Base-by-base conservation (phyloP, 2,797 vertebrate genomes). In the Chloroceryle amazona region DNA sequence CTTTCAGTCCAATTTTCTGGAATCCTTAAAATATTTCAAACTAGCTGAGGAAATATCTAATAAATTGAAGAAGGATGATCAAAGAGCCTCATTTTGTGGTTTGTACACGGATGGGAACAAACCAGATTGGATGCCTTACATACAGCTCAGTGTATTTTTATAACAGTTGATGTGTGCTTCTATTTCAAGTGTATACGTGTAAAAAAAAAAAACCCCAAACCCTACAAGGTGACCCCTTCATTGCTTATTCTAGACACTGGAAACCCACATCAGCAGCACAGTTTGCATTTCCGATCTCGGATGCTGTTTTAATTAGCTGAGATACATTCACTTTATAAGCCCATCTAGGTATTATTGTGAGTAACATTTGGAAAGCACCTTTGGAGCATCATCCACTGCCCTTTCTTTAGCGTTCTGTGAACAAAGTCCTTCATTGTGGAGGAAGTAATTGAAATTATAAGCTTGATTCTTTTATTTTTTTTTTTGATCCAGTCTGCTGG, bases 401-500 rank as follows among this genome's bases (percentile, higher is more conserved):
- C 1, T 84, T 86, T 46, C 68, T 81, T 65, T 25, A 31, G 80
- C 21, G 58, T 51, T 81, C 19, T 79, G 42, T 41, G 62, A 81
- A 3, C 39, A 41, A 25, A 81, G 52, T 66, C 66, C 28, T 66
- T 86, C 47, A 73, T 51, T 33, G 55, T 72, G 70, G 18, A 76
- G 28, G 3, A 58, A 82, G 25, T 29, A 5, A 35, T 85, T 66
- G n/a, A 63, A 54, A 75, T 54, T 10, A 22, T 25, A 55, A 57
- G 35, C 37, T 90, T 57, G 55, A 66, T 46, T 3, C 46, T 46
- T 46, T 46, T 78, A 39, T 15, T 3, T 29, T 6, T 6, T 63
- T 92, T 81, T 60, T 46, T 46, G 61, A 54, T 90, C 54, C 35
- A 15, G n/a, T 84, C 83, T 93, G 65, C 88, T 90, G 92, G 72